Evolutionary conservation across 2,888 invertebrate species (phyloP).

Genomic region (Disparrhopalites patrizii): DNA sequence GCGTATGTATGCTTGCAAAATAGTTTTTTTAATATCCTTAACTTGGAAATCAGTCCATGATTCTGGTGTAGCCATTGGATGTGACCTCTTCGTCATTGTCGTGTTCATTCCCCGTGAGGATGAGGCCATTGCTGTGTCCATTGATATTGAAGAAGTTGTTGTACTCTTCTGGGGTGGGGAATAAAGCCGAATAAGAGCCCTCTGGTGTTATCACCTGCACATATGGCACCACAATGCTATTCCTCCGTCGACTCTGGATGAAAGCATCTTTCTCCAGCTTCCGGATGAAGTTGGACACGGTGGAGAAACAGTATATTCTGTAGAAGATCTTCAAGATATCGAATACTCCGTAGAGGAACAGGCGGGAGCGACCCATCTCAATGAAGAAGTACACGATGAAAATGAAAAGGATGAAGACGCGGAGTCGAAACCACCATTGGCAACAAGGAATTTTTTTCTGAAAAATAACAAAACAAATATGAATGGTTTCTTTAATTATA

Average conservation of each 20-base stretch:
- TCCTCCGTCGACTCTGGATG: background rate
- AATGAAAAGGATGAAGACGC: conserved; percentile 33
- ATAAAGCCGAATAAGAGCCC: conserved; percentile 3
- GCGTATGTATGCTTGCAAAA: too few relatives aligned
- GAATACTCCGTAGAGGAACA: conserved; percentile 33
- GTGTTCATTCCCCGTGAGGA: too few relatives aligned
- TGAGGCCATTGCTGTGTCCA: background rate
- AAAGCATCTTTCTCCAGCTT: conserved; percentile 7
- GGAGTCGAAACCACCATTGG: conserved; percentile 43
- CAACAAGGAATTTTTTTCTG: conserved; percentile 38
- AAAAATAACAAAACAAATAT: conserved; percentile 4
- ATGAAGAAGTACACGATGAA: conserved; percentile 40
- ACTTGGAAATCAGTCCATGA: too few relatives aligned
- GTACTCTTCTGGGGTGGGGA: conserved; percentile 7
- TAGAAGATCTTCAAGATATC: conserved; percentile 41
- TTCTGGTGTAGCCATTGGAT: too few relatives aligned
- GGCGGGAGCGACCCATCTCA: conserved; percentile 11
- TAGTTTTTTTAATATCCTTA: too few relatives aligned
- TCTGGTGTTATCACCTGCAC: conserved; percentile 19
- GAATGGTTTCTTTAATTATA: background rate
- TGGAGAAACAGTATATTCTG: conserved; percentile 41
- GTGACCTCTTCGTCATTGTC: too few relatives aligned
- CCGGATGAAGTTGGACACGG: conserved; percentile 35
- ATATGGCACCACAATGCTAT: conserved; percentile 13
- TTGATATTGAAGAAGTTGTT: conserved; percentile 3